These are phyloP conservation scores for Bufotes viridis DNA, from an alignment of 2,797 vertebrate species.

Conservation along the genomic window DNA sequence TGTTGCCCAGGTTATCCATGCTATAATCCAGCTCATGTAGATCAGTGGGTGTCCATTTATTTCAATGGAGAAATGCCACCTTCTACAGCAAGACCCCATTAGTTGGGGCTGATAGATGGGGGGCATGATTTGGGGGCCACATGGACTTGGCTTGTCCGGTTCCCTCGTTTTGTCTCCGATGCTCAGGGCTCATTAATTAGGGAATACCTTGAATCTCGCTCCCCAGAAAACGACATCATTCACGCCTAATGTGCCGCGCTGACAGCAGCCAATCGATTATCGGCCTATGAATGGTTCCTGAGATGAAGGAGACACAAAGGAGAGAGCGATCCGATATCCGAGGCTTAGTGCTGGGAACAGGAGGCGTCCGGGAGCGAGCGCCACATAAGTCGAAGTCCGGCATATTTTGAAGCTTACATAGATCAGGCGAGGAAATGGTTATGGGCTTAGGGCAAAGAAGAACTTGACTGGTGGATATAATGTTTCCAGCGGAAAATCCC, in stretches of 20 bases:
- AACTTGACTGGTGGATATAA: not conserved
- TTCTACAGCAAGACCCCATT: too few relatives aligned
- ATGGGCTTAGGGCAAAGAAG: not conserved
- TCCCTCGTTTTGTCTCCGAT: not conserved
- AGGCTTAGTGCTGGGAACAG: constrained; percentile 2
- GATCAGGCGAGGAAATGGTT: constrained; percentile 21
- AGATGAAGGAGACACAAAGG: not conserved
- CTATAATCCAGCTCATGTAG: too few relatives aligned
- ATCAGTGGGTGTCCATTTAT: too few relatives aligned
- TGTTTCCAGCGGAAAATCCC: constrained; percentile 11
- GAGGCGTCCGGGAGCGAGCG: not conserved
- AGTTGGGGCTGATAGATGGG: not conserved
- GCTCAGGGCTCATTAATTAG: not conserved
- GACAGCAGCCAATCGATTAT: constrained; percentile 37
- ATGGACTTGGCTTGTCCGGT: not conserved
- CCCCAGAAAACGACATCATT: constrained; percentile 18
- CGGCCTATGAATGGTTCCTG: not conserved
- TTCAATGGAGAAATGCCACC: too few relatives aligned
- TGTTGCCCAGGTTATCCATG: not conserved
- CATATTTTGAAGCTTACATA: constrained; percentile 18
- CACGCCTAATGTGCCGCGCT: not conserved
- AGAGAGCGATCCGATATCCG: constrained; percentile 4
- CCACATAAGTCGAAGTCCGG: not conserved
- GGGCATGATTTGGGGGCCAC: not conserved
- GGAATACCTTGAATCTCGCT: constrained; percentile 8